Conservation (phyloP, 2,797 vertebrate genomes). For the Acipenser oxyrinchus region DNA sequence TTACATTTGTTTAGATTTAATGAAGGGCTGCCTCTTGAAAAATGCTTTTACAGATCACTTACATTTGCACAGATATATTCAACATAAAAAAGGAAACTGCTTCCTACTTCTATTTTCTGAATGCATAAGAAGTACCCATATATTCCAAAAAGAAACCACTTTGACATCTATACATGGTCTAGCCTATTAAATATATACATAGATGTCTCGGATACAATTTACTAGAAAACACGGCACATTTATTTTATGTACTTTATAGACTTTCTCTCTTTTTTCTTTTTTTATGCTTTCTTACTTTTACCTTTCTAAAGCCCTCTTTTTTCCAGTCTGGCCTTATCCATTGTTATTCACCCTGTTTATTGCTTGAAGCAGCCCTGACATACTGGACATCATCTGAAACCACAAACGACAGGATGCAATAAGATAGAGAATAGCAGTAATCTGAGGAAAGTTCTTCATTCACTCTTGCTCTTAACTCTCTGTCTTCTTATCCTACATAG, state of each 20-base stretch:
- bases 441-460: constrained; percentile 98
- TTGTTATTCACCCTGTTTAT: constrained; percentile 89
- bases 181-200: neutral
- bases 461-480: constrained; percentile 92
- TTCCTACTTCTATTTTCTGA: neutral
- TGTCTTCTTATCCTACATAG: constrained; percentile 98
- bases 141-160: neutral
- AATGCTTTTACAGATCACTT: neutral
- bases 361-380: constrained; percentile 81
- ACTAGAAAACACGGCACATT: neutral
- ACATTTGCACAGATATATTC: neutral
- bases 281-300: constrained; percentile 21
- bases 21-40: neutral
- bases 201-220: neutral
- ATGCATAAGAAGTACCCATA: neutral
- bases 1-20: neutral
- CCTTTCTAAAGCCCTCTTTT: constrained; percentile 31
- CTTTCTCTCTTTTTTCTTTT: constrained; percentile 37
- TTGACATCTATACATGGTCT: neutral
- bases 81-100: no score
- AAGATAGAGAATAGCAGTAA: constrained; percentile 93
- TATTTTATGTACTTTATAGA: constrained; percentile 8
- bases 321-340: constrained; percentile 56
- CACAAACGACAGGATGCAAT: constrained; percentile 98
- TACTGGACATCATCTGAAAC: constrained; percentile 95